Base-by-base conservation (phyloP, 2,888 invertebrate species). In the Drosophila meridionalis region DNA sequence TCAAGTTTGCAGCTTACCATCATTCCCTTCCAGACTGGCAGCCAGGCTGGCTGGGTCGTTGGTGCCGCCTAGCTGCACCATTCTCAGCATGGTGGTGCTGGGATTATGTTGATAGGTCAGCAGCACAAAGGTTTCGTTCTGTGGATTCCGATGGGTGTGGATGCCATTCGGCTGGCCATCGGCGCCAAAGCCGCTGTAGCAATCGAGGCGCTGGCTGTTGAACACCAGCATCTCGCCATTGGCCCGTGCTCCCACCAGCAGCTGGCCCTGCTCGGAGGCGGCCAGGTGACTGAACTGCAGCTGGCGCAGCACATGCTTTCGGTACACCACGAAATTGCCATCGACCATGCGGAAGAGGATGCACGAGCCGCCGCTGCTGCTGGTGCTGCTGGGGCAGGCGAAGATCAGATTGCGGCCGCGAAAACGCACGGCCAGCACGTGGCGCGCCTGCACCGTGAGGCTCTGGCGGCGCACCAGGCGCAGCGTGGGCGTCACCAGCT, bases 171-270 rank as follows among this genome's bases (percentile, higher is more conserved):
- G 83, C 32, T 87, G 73, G 11, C 56, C 38, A 7, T 82, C 75
- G 0, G 78, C 76, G 0, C 68, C 72, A 28, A 91, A 92, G 32
- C 87, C 91, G 20, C 84, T 90, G 63, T 89, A 92, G 68, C 92
- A 93, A 61, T 92, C 91, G 73, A 92, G 65, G 1, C 88, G 87
- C 8, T 84, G 75, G 60, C 79, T 91, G 4, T 90, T 83, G 59
- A 89, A 92, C 14, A 92, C 80, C 43, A 87, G 60, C 4, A 93
- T 76, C 36, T 89, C 89, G 2, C 85, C 89, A 34, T 82, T 89
- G 45, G 53, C 28, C 1, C 89, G 86, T 0, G 88, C 75, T 0
- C 86, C 92, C 14, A 90, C 78, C 40, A 93, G 62, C 38, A 92
- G 84, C 45, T 88, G 76, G 0, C 80, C 71, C 12, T 45, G 57